Evolutionary conservation across 2,888 invertebrate species (phyloP), one percentile per base, ranked within the genome.

Genomic region (Tachystola acroxantha): DNA sequence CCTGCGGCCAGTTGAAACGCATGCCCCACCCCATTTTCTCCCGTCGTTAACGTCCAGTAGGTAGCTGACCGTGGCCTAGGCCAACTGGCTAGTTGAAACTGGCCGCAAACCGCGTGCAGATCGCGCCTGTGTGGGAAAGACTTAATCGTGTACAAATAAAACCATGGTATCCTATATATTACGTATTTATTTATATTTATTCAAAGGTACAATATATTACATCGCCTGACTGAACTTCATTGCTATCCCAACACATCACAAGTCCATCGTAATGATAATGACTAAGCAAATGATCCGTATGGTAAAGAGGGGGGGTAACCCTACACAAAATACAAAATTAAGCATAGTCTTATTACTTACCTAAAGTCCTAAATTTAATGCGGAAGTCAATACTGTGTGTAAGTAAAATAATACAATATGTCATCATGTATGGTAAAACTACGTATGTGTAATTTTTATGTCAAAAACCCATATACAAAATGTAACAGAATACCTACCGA

Each of bases 171-270:
- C 77, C 77, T 82, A 86, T 86, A 84, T 85, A 85, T 84, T 84
- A 85, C 78, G 81, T 85, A 82, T 85, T 84, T 84, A 82, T 85
- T 84, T 81, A 84, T 85, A 84, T 74, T 74, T 69, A 76, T 77
- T 82, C 72, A 82, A 85, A 85, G 85, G 80, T 85, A 85, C 85
- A 86, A 85, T 85, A 85, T 85, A 82, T 84, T 85, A 85, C 85
- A 85, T 72, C 82, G 77, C 81, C 78, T 66, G 67, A 72, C 78
- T 66, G 67, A 72, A 75, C 76, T 69, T 57, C 67, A 62, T 62
- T 72, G 68, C 64, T 73, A 68, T 71, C 70, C 65, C 79, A 72
- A 68, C 74, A 64, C 74, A 72, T 75, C 73, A 75, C 79, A 67
- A 64, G 69, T 76, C 71, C 74, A 65, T 70, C 60, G 64, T 73